Base-by-base conservation (phyloP, 2,113 vertebrate species). In the Anolis carolinensis region DNA sequence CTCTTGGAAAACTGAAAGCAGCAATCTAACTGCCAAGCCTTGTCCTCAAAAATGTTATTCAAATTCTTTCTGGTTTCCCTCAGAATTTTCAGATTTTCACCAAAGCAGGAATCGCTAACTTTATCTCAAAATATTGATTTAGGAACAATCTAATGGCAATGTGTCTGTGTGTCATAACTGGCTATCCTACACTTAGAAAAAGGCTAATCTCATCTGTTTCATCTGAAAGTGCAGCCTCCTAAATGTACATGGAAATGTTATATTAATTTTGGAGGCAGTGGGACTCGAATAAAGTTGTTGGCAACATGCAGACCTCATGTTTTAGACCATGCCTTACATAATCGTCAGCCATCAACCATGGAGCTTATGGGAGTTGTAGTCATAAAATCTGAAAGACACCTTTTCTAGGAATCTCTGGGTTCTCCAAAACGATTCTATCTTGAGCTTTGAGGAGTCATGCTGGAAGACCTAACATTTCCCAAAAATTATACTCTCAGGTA, bases 11-110 rank as follows among this genome's bases (percentile, higher is more conserved):
- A 44, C 34, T 2, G 85, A 0, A 20, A 55, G 48, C 13, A 73
- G 13, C 68, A 72, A 27, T n/a, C 50, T 34, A 73, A 27, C 25
- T 30, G 34, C 81, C 81, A 72, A 34, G 20, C 50, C 23, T 62
- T 48, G 8, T 68, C 52, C 34, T 48, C 52, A 32, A 73, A 83
- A 59, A 83, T 34, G 25, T 67, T 68, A 50, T 32, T 27, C 50
- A 84, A 77, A 84, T 75, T 50, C 63, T 23, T 84, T 82, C 50
- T 32, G 63, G 30, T 77, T 77, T 67, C 6, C n/a, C 34, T 36
- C n/a, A 77, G 50, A 65, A 77, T 68, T 36, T 36, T 84, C 74
- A 77, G 20, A 52, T 16, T 52, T 20, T 77, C 52, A 52, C 75
- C 52, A 52, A 77, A n/a, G 13, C 48, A 77, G 48, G 18, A n/a